These are phyloP conservation scores for Onychomys arenicola DNA, from an alignment of 2,797 vertebrate species.

Conservation along the genomic window DNA sequence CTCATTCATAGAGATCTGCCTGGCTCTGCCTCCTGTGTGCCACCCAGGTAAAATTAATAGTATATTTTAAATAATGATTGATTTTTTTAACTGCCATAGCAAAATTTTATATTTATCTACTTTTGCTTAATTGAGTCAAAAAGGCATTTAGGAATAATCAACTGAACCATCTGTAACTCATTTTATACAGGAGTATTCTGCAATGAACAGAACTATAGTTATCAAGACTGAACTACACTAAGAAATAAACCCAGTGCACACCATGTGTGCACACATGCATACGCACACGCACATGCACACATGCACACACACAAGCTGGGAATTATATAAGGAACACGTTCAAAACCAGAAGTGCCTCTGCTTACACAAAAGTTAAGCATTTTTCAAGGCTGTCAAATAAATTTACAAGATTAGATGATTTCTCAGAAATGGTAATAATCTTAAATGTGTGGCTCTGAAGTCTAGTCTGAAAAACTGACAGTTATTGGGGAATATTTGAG, in stretches of 20 bases:
- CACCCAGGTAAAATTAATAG: background rate
- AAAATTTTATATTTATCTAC: background rate
- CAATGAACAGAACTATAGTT: background rate
- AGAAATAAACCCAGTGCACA: background rate
- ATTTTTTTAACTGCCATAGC: background rate
- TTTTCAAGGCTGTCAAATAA: background rate
- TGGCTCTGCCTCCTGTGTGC: too few species aligned
- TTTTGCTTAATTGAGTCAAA: background rate
- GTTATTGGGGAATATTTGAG: background rate
- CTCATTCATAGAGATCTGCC: too few species aligned
- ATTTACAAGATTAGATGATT: background rate
- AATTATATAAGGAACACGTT: background rate
- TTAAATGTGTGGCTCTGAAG: background rate
- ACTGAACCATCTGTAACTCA: background rate
- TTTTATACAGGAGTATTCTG: background rate
- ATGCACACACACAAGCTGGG: too few species aligned
- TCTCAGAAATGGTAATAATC: background rate
- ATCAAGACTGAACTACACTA: background rate
- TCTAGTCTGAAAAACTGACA: background rate
- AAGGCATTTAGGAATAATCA: background rate
- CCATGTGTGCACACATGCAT: too few species aligned
- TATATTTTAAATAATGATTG: background rate
- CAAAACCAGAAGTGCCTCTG: background rate
- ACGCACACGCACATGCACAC: background rate
- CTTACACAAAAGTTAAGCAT: background rate